Evolutionary conservation across 2,888 invertebrate species (phyloP).

Genomic region (Netelia inedita): DNA sequence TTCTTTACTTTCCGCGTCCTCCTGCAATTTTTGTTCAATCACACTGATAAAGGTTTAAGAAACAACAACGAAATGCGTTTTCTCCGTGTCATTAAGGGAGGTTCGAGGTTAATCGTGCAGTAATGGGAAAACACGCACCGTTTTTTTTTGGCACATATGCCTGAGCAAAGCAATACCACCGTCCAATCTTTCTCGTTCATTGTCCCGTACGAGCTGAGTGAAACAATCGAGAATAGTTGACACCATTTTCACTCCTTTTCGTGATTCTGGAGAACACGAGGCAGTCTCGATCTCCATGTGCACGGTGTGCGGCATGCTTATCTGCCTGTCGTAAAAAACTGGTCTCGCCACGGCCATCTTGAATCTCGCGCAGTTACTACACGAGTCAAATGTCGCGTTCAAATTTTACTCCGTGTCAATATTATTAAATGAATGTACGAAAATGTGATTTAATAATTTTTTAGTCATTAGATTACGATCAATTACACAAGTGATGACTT

Average conservation of each 20-base stretch:
- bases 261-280: slow-evolving; percentile 65
- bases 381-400: slow-evolving; percentile 6
- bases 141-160: slow-evolving; percentile 82
- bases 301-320: slow-evolving; percentile 43
- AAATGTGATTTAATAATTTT: no score
- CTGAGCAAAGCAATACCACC: slow-evolving; percentile 84
- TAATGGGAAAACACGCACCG: slow-evolving; percentile 81
- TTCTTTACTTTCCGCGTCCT: slow-evolving; percentile 86
- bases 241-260: slow-evolving; percentile 78
- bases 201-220: slow-evolving; percentile 83
- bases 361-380: slow-evolving; percentile 15
- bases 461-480: no score
- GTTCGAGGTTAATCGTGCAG: slow-evolving; percentile 73
- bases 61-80: slow-evolving; percentile 28
- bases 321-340: slow-evolving; percentile 8
- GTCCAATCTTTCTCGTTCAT: slow-evolving; percentile 83
- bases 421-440: not conserved
- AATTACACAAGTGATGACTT: no score
- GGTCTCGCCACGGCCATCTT: slow-evolving; percentile 23
- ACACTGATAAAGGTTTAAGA: slow-evolving; percentile 23
- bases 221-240: slow-evolving; percentile 85
- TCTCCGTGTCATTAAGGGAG: slow-evolving; percentile 29
- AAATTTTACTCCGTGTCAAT: not conserved
- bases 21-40: slow-evolving; percentile 85
- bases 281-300: slow-evolving; percentile 71